phyloP scores from a whole-genome alignment of 2,113 vertebrate species.

The Todiramphus chloris region DNA sequence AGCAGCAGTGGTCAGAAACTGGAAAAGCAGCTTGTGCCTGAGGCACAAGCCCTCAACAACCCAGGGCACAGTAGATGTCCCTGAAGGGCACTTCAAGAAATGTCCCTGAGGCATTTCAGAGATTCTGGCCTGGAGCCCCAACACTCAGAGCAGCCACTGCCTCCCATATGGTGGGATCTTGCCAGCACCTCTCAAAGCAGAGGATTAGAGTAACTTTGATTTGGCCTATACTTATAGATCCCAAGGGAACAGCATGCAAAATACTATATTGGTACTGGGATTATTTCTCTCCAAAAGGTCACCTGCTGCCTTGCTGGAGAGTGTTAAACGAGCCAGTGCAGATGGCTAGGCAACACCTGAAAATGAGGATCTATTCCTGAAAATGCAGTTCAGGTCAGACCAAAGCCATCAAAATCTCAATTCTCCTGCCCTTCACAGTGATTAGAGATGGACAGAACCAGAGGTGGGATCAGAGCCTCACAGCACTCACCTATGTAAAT shows the following conservation, averaged over 20 bases:
- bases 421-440: neutral
- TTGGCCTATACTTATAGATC: neutral
- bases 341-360: neutral
- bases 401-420: neutral
- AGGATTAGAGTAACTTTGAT: neutral
- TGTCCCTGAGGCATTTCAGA: neutral
- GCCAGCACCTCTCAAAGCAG: neutral
- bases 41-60: neutral
- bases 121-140: neutral
- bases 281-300: neutral
- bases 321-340: neutral
- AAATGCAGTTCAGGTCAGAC: neutral
- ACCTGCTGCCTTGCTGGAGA: neutral
- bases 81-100: neutral
- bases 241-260: neutral
- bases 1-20: neutral
- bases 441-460: neutral
- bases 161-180: neutral
- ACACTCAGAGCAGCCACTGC: neutral
- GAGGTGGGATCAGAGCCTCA: neutral
- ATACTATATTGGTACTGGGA: neutral
- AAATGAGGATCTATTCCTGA: neutral
- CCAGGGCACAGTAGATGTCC: neutral
- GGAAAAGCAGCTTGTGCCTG: neutral
- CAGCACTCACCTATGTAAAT: neutral